Base-by-base conservation (phyloP, 1,140 invertebrate species). In the Nasonia longicornis region DNA sequence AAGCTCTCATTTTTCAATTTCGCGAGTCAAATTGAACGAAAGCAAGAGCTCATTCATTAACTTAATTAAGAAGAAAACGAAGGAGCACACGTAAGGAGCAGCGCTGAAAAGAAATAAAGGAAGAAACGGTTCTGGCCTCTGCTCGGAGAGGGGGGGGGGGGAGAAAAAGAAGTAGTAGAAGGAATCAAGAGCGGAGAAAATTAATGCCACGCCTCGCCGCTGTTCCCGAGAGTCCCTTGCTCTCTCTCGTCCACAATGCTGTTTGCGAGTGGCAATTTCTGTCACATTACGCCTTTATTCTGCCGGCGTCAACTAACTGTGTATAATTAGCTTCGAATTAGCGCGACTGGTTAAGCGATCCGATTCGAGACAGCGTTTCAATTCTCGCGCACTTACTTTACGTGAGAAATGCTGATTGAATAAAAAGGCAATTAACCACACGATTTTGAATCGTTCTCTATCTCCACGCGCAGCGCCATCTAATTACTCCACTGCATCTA, bases 1-100 rank as follows among this genome's bases (percentile, higher is more conserved):
- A 22, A 38, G 38, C 12, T 67, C 22, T 26, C 48, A 78, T 78
- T 78, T 48, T 70, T 78, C 66, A 78, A 78, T 52, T 45, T 52
- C 16, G 22, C 22, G 29, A 31, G 35, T 31, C 66, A 70, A 70
- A 78, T 52, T 78, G 48, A 69, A 70, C 42, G 16, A 70, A 78
- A 48, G 66, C 76, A 8, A 22, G 16, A 29, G 38, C 26, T 26
- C 66, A 35, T 48, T 52, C 14, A 52, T 78, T 52, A 78, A 48
- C 69, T 69, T 31, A 70, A 70, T 70, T 78, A 35, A 20, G 29
- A 48, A 78, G 45, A 70, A 70, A 58, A 31, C n/a, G 63, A 69
- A 69, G 64, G 20, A 69, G 16, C 22, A 48, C n/a, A 64, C 38
- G 11, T 67, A 67, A 67, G n/a, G 11, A 29, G 66, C 66, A 10